Evolutionary conservation across 1,140 invertebrate genomes (phyloP), one percentile per base, ranked within the genome.

Genomic region (Micrasema minimum): DNA sequence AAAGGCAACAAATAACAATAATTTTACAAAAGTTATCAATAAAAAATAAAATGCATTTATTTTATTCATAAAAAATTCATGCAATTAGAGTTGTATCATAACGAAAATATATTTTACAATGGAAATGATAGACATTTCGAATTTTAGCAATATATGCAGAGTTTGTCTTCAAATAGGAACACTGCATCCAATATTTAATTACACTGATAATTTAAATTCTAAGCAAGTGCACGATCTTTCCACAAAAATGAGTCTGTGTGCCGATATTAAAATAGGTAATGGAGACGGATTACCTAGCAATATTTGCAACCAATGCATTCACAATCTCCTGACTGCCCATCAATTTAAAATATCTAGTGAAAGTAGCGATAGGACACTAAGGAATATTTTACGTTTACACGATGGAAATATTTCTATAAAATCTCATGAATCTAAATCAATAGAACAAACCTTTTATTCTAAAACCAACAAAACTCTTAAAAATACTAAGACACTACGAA

Each of bases 321-420:
- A 48, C 14, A 23, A 45, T 1, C 59, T 64, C 5, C 6, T 45
- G 12, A 64, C n/a, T 22, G 38, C 59, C n/a, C 16, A 64, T 26
- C 41, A 64, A 12, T 64, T 64, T 64, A 64, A 46, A 64, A 14
- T 64, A 2, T 14, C 31, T 16, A 64, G 59, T 64, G 59, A 64
- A 46, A 46, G 23, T 9, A 64, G 43, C 26, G 59, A 64, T 14
- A 64, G 43, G 45, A 64, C 22, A 46, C 26, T 64, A 9, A 64
- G 59, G 22, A 14, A 64, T 46, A 64, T 64, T 64, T 18, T 64
- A 31, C 38, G 11, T 41, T 31, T 7, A 31, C 26, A 31, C 2
- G 26, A 31, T 2, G 7, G 7, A 31, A 4, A 31, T 31, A 31
- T 31, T 31, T 31, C 26, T 4, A 2, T 7, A 31, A 31, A 31